phyloP scores from a whole-genome alignment of 2,888 invertebrate species.

The Eilema depressum region DNA sequence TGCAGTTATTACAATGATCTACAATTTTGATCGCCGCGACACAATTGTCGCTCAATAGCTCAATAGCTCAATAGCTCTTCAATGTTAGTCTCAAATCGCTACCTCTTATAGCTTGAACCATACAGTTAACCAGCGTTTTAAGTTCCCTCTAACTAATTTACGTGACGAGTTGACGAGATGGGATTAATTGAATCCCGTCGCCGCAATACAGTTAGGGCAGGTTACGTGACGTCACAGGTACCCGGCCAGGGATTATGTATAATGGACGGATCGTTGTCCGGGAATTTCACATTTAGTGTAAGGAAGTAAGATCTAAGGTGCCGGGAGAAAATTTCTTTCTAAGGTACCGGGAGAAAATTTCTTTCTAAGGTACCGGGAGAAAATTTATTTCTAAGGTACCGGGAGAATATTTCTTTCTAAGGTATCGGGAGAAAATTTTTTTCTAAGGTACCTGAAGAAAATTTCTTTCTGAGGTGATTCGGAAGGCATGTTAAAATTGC shows the following conservation, averaged over 20 bases:
- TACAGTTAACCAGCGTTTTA: slow-evolving; percentile 51
- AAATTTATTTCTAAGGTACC: too few relatives aligned
- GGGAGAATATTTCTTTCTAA: too few relatives aligned
- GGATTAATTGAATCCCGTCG: slow-evolving; percentile 73
- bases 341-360: too few relatives aligned
- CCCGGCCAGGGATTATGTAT: slow-evolving; percentile 3
- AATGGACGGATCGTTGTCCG: slow-evolving; percentile 11
- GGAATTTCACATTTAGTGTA: not conserved
- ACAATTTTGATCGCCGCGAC: too few relatives aligned
- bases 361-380: too few relatives aligned
- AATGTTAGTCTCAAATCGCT: not conserved
- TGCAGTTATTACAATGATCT: too few relatives aligned
- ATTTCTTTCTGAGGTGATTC: too few relatives aligned
- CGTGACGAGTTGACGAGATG: slow-evolving; percentile 69
- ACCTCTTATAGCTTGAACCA: slow-evolving; percentile 23
- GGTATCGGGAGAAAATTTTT: too few relatives aligned
- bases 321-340: not conserved
- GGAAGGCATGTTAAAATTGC: too few relatives aligned
- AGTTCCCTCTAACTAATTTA: slow-evolving; percentile 72
- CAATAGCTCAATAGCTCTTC: too few relatives aligned
- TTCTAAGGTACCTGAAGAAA: too few relatives aligned
- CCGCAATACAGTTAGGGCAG: slow-evolving; percentile 51
- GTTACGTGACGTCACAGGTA: slow-evolving; percentile 8
- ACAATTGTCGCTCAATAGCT: too few relatives aligned
- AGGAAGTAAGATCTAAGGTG: not conserved